phyloP scores from a whole-genome alignment of 2,113 vertebrate genomes.

The Cygnus buccinator region DNA sequence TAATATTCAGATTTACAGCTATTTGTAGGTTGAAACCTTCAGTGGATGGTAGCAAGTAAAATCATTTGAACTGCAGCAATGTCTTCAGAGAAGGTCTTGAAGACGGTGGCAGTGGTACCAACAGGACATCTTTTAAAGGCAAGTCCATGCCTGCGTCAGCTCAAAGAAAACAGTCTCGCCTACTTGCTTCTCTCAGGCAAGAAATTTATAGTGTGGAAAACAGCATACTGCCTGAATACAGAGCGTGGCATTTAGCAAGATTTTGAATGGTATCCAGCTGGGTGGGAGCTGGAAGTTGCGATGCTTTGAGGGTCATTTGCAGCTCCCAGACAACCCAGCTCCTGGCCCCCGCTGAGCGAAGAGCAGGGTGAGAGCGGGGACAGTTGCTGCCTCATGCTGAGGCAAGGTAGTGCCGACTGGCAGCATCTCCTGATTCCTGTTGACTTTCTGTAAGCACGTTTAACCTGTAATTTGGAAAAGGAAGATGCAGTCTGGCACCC shows the following conservation, averaged over 20 bases:
- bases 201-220: background rate
- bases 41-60: background rate
- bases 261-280: background rate
- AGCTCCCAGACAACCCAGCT: background rate
- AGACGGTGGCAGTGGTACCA: background rate
- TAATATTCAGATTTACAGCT: background rate
- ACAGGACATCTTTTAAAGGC: background rate
- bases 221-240: background rate
- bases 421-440: background rate
- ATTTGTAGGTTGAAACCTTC: background rate
- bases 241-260: background rate
- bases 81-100: background rate
- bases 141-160: fast-evolving
- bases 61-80: background rate
- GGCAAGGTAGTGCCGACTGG: background rate
- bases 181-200: background rate
- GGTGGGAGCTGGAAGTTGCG: background rate
- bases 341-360: background rate
- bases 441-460: constrained; percentile 43
- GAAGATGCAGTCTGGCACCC: constrained; percentile 45
- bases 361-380: background rate
- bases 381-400: background rate
- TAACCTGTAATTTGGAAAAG: constrained; percentile 62
- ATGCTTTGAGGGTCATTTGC: background rate
- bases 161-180: background rate